Evolutionary conservation across 2,113 vertebrate species (phyloP), one percentile per base, ranked within the genome.

Genomic region (Madoqua kirkii): DNA sequence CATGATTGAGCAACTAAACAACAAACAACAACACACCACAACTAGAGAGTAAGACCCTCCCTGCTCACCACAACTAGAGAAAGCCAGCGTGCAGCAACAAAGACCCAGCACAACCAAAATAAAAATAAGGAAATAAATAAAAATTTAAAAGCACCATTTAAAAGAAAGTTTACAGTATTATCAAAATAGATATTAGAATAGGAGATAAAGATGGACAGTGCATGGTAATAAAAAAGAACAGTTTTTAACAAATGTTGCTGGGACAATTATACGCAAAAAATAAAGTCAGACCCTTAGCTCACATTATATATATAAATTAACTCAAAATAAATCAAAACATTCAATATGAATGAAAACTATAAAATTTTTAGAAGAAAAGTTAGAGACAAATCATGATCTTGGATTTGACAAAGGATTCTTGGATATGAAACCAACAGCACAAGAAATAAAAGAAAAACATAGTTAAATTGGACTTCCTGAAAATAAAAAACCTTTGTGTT

Each of bases 1-100:
- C n/a, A 40, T 1, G n/a, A 71, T 0, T 71, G n/a, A 71, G 2
- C 0, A 1, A 3, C n/a, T 40, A n/a, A 23, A 40, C n/a, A 71
- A 23, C 19, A 40, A 40, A 36, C 33, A 16, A n/a, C 64, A 36
- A 3, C n/a, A 36, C 9, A 71, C n/a, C 0, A 2, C 67, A 40
- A 6, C 10, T 40, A 71, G 19, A 40, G n/a, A 23, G 67, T 21
- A 71, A 71, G 67, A 9, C n/a, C 67, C 67, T 40, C 5, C 5
- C 67, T 71, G 67, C 19, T 40, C 10, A 21, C 19, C 67, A 40
- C 67, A 40, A 6, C 17, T 40, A 40, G n/a, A 71, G 19, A 71
- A 71, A 40, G n/a, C 67, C 67, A 6, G 5, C 23, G 67, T 40
- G n/a, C 19, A 40, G 67, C 67, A 74, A 23, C 67, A 74, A 74